Evolutionary conservation across 2,888 invertebrate genomes (phyloP), one percentile per base, ranked within the genome.

Genomic region (Amiota mariae): DNA sequence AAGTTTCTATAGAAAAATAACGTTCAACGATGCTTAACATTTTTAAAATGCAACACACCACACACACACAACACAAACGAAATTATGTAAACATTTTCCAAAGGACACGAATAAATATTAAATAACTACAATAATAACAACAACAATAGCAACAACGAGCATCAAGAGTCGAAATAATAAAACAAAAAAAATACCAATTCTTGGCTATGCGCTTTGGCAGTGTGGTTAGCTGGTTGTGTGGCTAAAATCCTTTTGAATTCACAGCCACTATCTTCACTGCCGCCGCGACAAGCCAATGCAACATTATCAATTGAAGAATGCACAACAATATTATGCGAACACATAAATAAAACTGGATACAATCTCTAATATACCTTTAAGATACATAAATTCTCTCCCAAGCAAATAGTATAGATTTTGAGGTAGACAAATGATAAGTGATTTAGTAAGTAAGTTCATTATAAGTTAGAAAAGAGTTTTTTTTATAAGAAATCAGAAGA

Each of bases 191-290:
- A 51, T 3, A n/a, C 2, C n/a, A 51, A n/a, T 74, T 80, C 84
- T 88, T 85, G 88, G 91, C 91, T 89, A 92, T 91, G 93, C 94
- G 93, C 94, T 92, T 92, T 97, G 98, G 98, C 98, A 98, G 98
- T 98, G 98, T 98, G 97, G 97, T 98, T 98, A 98, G 98, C 98
- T 98, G 98, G 98, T 98, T 98, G 98, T 98, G 95, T 93, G 89
- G 89, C 74, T 75, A 75, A 74, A 71, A 70, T 57, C 73, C 71
- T 76, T 76, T 71, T 66, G 64, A 63, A 89, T 87, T 91, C 94
- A 97, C 97, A 96, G 94, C 97, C 97, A 95, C 96, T 97, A 95
- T 93, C 95, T 93, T 92, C 96, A 96, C 96, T 96, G 95, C 97
- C 95, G 91, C 93, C 93, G 94, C 93, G 95, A 94, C 90, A 92